A percentile compares a stretch with the other conserved stretches of the same genome.
phyloP scores from a whole-genome alignment of 2,113 vertebrate genomes.

The Vicugna pacos region DNA sequence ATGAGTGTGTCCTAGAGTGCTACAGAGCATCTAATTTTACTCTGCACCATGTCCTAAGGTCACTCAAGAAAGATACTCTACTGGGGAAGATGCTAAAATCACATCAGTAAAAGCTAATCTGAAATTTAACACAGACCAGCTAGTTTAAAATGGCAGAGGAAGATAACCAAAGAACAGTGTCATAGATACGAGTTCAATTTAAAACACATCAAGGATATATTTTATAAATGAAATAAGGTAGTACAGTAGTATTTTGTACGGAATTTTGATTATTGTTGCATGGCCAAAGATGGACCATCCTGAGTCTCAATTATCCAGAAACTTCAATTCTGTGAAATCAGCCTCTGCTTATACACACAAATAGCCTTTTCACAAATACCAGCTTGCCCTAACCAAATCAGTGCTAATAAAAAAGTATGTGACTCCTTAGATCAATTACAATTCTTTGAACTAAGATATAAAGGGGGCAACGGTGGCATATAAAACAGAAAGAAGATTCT shows the following conservation, averaged over 20 bases:
- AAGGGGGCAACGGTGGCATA: background rate
- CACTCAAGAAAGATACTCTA: background rate
- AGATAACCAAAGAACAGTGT: background rate
- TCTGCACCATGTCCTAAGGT: background rate
- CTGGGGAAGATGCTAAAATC: background rate
- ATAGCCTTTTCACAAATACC: background rate
- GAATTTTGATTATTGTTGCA: background rate
- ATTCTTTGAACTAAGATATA: background rate
- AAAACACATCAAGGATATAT: background rate
- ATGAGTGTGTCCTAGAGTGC: background rate
- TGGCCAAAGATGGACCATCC: background rate
- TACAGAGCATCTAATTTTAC: background rate
- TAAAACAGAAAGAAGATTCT: background rate
- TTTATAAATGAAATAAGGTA: background rate
- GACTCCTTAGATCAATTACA: background rate
- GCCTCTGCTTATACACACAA: background rate
- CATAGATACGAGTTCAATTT: background rate
- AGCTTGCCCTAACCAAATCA: background rate
- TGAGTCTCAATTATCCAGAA: background rate
- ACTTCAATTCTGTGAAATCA: background rate
- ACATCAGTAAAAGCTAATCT: background rate
- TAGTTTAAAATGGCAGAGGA: background rate
- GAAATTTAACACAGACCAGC: background rate
- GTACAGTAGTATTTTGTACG: background rate
- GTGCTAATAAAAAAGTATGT: background rate